Percentiles rank a stretch among this genome's conserved stretches.
phyloP scores from a whole-genome alignment of 2,888 invertebrate species.

The Melanchra persicariae region DNA sequence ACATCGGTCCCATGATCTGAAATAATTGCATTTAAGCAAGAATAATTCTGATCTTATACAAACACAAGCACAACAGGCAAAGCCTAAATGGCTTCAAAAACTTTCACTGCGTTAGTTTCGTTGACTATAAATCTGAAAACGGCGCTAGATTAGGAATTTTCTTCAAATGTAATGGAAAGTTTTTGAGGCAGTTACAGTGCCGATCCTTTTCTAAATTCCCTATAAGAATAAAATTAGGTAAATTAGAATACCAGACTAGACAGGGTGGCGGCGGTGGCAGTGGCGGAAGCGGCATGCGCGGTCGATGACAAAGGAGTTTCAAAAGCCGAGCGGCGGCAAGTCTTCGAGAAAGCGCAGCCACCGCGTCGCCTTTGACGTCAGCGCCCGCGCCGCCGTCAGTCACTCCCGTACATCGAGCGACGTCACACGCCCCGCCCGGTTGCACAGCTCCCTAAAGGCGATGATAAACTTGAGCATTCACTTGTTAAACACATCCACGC shows the following conservation, averaged over 20 bases:
- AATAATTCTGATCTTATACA: not conserved
- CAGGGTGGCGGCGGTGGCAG: conserved; percentile 7
- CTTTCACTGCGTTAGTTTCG: no score
- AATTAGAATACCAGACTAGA: conserved; percentile 12
- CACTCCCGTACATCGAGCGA: not conserved
- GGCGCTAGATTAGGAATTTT: no score
- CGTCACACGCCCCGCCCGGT: not conserved
- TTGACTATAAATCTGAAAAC: no score
- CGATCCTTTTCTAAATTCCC: no score
- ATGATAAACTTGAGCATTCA: conserved; percentile 11
- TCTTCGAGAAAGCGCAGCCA: not conserved
- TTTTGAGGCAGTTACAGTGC: no score
- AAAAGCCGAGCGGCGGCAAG: not conserved
- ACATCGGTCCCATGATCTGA: conserved; percentile 91
- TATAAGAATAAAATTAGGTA: not conserved
- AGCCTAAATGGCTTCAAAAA: no score
- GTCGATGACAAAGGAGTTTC: conserved; percentile 29
- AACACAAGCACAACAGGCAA: not conserved
- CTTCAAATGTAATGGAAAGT: no score
- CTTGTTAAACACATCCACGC: not conserved
- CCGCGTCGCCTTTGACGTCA: not conserved
- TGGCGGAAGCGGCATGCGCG: conserved; percentile 16
- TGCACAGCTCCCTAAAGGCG: not conserved
- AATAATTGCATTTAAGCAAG: conserved; percentile 11
- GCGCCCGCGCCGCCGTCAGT: conserved; percentile 18